Evolutionary conservation across 2,113 vertebrate genomes (phyloP).

Genomic region (Elaphurus davidianus): DNA sequence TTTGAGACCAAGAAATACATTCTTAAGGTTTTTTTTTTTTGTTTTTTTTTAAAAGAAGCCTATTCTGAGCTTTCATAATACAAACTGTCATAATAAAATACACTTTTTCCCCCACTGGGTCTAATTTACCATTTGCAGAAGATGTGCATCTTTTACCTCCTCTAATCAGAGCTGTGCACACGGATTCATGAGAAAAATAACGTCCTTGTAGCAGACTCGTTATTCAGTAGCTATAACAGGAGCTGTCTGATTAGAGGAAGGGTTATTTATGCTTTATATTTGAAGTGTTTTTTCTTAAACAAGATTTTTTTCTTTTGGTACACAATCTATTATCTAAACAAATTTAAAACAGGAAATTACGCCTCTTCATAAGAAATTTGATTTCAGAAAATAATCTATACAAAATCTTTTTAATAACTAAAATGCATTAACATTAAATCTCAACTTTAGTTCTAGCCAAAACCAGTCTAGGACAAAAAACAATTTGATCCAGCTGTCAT

Average conservation of each 20-base stretch:
- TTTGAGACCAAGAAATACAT: not conserved
- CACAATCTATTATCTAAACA: constrained; percentile 1
- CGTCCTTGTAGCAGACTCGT: not conserved
- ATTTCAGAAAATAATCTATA: constrained; percentile 32
- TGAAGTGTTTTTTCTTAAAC: constrained; percentile 21
- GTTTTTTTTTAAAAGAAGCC: not conserved
- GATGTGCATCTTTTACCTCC: not conserved
- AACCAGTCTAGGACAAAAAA: constrained; percentile 11
- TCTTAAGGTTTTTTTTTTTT: not conserved
- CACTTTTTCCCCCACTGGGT: not conserved
- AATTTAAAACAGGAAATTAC: constrained; percentile 42
- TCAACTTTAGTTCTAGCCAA: constrained; percentile 16
- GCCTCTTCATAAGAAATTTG: not conserved
- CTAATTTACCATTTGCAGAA: constrained; percentile 37
- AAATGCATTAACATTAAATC: constrained; percentile 23
- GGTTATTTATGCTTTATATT: constrained; percentile 48
- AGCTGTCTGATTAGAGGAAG: constrained; percentile 48
- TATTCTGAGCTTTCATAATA: constrained; percentile 33
- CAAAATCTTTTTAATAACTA: not conserved
- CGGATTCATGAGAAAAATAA: not conserved
- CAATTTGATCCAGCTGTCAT: not conserved
- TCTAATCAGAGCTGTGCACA: constrained; percentile 56
- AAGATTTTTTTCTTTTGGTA: constrained; percentile 3
- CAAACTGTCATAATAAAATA: constrained; percentile 38
- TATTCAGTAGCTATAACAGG: constrained; percentile 32